A percentile compares a stretch with the other conserved stretches of the same genome.
Conservation (phyloP, 1,140 invertebrate genomes). For the Microplitis demolitor region DNA sequence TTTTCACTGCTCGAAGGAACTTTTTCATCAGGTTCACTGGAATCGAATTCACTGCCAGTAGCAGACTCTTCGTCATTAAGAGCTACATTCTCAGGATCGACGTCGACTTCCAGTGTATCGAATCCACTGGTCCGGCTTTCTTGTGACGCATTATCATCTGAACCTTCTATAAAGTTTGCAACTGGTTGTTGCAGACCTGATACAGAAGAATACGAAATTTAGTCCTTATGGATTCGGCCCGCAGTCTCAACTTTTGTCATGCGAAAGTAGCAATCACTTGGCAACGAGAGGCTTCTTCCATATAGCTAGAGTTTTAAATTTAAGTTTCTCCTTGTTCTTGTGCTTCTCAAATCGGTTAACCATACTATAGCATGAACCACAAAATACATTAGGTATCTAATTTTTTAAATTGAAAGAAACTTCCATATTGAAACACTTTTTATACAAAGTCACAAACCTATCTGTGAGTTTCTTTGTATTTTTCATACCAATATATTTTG, state of each 20-base stretch:
- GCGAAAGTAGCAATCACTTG: no score
- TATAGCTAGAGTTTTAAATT: no score
- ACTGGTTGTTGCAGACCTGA: no score
- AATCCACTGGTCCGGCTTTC: no score
- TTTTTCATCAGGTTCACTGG: no score
- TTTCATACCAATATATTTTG: neutral
- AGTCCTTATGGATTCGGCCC: neutral
- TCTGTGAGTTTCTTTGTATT: neutral
- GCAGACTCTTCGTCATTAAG: neutral
- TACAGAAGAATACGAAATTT: neutral
- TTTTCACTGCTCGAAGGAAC: neutral
- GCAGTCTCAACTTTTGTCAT: neutral
- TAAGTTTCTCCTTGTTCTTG: neutral
- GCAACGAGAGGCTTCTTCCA: neutral
- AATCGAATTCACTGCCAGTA: neutral
- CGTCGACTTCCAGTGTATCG: no score
- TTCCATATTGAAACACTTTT: constrained; percentile 4
- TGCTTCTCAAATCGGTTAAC: neutral
- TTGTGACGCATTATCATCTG: no score
- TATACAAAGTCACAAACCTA: neutral
- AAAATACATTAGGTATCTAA: neutral
- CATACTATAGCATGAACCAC: constrained; percentile 11
- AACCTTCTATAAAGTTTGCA: no score
- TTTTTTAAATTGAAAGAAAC: neutral
- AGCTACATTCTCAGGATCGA: neutral